Conservation (phyloP, 30 jellyfish, hydroid and myxozoan species). For the Aurelia aurita complex sp. Pacific region DNA sequence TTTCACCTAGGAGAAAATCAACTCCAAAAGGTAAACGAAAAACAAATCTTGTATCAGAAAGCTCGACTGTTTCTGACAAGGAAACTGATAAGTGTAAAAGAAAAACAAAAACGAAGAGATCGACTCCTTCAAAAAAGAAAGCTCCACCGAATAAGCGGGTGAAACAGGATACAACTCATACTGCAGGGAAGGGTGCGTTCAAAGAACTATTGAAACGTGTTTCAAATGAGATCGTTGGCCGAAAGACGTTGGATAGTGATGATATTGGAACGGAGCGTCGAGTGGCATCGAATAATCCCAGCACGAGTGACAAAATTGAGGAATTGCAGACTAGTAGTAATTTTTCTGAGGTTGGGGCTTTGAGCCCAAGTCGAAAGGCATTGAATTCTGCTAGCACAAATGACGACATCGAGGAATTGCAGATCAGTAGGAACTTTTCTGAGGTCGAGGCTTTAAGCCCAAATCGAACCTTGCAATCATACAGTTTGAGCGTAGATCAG, state of each 20-base stretch:
- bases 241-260: neutral
- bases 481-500: neutral
- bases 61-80: neutral
- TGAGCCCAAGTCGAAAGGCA: neutral
- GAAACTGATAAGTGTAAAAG: neutral
- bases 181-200: neutral
- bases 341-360: neutral
- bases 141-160: neutral
- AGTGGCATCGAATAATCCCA: neutral
- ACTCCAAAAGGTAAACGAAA: neutral
- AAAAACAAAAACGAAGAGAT: neutral
- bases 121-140: neutral
- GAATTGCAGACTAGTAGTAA: neutral
- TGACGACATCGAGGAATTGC: neutral
- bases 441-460: neutral
- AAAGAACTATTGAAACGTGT: neutral
- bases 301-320: neutral
- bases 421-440: no score
- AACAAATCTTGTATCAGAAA: neutral
- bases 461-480: neutral
- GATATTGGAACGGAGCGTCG: neutral
- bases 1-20: neutral
- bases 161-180: neutral
- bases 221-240: neutral
- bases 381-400: neutral